Evolutionary conservation across 2,113 vertebrate species (phyloP), one percentile per base, ranked within the genome.

Genomic region (Uropsilus gracilis): DNA sequence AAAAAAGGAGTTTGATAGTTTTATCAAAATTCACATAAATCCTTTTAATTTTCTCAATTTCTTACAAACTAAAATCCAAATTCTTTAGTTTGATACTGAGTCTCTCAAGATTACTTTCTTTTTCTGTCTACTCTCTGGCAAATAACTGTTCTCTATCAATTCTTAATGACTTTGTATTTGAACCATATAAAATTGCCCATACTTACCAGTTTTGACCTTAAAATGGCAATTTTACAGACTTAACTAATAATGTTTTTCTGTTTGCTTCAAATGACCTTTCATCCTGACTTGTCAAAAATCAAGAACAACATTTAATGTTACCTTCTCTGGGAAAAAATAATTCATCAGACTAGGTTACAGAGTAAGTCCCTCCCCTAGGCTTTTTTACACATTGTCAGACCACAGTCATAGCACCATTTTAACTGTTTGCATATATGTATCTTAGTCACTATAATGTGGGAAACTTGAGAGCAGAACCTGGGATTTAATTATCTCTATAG

Each of bases 61-160:
- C 48, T 93, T 88, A 89, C 42, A 93, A 66, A 96, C 81, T 82
- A 83, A 93, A 91, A 77, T 53, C 28, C 30, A 89, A 39, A 84
- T 53, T 59, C 88, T 73, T 82, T 77, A 82, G 57, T 34, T 48
- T 73, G 34, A n/a, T 50, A 69, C 48, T 69, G 77, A 86, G 69
- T 13, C 82, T 39, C 50, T 95, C 55, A 75, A 87, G 93, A 86
- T 93, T 91, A 87, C 46, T 91, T 91, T 93, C 69, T 18, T 77
- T 6, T 42, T 82, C 22, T n/a, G 20, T 11, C 34, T 26, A 39
- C 30, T 14, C 55, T 64, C 16, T 83, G 34, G 83, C 22, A 86
- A n/a, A 91, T 53, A 89, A 93, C 14, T 63, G 11, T 64, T 18
- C 44, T 57, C 37, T 91, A 13, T 73, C 14, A 95, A 73, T 44